Evolutionary conservation across 2,113 vertebrate genomes (phyloP).

Genomic region (Anthoscopus minutus): DNA sequence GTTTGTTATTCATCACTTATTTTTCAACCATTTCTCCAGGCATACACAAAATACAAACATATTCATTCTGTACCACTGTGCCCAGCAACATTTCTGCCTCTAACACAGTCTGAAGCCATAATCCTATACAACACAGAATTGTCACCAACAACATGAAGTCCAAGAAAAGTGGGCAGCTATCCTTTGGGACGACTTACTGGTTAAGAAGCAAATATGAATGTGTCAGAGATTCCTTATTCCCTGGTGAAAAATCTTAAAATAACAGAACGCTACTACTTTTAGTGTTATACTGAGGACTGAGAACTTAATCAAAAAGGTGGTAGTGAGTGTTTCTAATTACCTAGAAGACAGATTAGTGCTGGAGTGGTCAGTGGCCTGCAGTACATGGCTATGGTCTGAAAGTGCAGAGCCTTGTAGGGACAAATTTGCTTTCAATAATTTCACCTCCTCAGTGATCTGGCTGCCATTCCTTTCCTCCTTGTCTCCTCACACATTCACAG

Average conservation of each 20-base stretch:
- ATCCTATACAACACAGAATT: neutral
- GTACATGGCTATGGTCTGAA: neutral
- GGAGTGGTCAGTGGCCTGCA: neutral
- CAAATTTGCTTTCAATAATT: neutral
- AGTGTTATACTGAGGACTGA: neutral
- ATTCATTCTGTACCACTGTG: neutral
- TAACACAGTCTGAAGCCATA: neutral
- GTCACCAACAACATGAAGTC: neutral
- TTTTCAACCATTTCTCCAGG: neutral
- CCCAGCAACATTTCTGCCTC: neutral
- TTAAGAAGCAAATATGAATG: neutral
- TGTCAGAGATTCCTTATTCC: neutral
- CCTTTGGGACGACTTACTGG: neutral
- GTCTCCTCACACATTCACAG: neutral
- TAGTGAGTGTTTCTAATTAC: neutral
- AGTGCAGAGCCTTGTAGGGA: accelerated
- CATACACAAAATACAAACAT: neutral
- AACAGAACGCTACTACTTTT: neutral
- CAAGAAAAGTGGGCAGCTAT: neutral
- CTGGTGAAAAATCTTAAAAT: neutral
- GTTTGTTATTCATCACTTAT: neutral
- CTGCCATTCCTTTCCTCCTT: neutral
- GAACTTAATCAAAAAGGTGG: neutral
- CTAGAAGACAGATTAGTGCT: neutral
- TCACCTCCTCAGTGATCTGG: neutral